Percentiles rank a stretch among this genome's conserved stretches.
Evolutionary conservation across 2,797 vertebrate genomes (phyloP).

Genomic region (Harpagifer antarcticus): DNA sequence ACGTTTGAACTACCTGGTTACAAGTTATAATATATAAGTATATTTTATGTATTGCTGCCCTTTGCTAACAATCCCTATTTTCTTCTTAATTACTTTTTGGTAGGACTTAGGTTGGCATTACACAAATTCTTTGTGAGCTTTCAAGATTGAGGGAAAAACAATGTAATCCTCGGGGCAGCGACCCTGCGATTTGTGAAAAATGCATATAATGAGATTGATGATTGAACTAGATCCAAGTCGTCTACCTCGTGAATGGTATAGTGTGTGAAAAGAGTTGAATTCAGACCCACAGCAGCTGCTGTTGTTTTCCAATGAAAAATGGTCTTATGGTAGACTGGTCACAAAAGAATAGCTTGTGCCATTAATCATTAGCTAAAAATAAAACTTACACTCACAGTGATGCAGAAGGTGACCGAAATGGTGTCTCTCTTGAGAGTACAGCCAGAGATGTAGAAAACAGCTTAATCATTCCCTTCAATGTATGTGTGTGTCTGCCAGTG

Average conservation of each 20-base stretch:
- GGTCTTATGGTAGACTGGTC: conserved; percentile 12
- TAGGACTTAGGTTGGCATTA: conserved; percentile 6
- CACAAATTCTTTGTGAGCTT: background rate
- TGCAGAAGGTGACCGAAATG: conserved; percentile 65
- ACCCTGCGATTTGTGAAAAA: conserved; percentile 32
- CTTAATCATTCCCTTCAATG: conserved; percentile 46
- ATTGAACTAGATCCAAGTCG: conserved; percentile 19
- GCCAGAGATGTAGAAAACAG: conserved; percentile 51
- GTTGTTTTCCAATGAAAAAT: conserved; percentile 52
- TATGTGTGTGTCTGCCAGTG: conserved; percentile 13
- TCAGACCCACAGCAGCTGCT: conserved; percentile 16
- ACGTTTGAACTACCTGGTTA: too few relatives aligned
- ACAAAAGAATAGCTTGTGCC: conserved; percentile 31
- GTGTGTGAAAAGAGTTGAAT: conserved; percentile 23
- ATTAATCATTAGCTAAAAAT: conserved; percentile 74
- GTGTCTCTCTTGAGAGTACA: conserved; percentile 51
- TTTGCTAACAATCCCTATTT: background rate
- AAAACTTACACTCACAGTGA: conserved; percentile 55
- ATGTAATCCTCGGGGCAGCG: conserved; percentile 21
- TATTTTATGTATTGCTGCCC: background rate
- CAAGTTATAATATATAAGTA: too few relatives aligned
- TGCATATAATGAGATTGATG: conserved; percentile 5
- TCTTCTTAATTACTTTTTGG: conserved; percentile 7
- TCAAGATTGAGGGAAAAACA: conserved; percentile 11
- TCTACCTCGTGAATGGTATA: background rate